Percentiles rank a stretch among this genome's conserved stretches.
These are phyloP conservation scores for Nomada ferruginata DNA, from an alignment of 2,888 invertebrate species.

Conservation along the genomic window DNA sequence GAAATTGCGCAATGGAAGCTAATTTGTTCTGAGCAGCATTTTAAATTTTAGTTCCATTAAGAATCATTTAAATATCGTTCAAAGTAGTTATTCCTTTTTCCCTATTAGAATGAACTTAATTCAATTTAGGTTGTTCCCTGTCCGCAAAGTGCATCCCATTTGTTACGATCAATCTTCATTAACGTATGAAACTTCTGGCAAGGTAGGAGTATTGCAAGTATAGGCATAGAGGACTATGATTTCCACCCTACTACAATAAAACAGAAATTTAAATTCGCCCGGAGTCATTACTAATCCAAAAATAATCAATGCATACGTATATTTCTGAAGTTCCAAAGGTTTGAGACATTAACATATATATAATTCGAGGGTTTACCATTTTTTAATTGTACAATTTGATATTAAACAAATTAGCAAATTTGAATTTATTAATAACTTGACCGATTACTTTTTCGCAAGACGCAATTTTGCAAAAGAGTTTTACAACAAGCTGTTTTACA, in stretches of 20 bases:
- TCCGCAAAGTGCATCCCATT: slow-evolving; percentile 3
- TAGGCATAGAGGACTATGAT: background rate
- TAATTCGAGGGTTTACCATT: no score
- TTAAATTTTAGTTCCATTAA: slow-evolving; percentile 9
- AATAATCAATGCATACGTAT: no score
- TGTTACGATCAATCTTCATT: slow-evolving; percentile 48
- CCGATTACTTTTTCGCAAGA: no score
- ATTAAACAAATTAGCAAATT: no score
- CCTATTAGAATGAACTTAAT: slow-evolving; percentile 24
- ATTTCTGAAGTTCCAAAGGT: no score
- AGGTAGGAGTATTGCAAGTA: background rate
- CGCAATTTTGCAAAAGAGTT: no score
- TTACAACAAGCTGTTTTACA: no score
- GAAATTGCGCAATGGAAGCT: background rate
- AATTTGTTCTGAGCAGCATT: background rate
- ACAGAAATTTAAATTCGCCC: background rate
- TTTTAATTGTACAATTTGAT: no score
- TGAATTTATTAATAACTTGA: no score
- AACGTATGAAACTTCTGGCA: slow-evolving; percentile 23
- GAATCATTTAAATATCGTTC: slow-evolving; percentile 36
- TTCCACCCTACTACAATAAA: background rate
- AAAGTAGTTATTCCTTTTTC: slow-evolving; percentile 24
- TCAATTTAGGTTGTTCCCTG: slow-evolving; percentile 28
- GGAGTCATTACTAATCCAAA: background rate
- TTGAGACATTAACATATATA: no score